Evolutionary conservation across 2,797 vertebrate species (phyloP).

Genomic region (Pseudocheirus occidentalis): DNA sequence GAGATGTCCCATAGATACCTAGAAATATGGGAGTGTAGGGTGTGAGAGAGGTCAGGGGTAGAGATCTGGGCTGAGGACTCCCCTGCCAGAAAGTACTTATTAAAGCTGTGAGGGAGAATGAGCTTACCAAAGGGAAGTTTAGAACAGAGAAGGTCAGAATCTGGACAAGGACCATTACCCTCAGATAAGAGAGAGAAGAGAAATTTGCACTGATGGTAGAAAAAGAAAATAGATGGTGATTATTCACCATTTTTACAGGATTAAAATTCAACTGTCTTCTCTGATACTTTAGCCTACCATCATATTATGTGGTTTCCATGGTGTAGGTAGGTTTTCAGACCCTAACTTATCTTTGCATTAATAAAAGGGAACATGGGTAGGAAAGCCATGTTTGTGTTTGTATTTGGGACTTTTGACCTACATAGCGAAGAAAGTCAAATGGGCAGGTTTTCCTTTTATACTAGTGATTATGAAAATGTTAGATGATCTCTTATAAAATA

Average conservation of each 20-base stretch:
- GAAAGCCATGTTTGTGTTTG: background rate
- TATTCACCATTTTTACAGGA: accelerated
- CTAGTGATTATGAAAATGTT: slow-evolving; percentile 53
- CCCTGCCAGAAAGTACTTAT: background rate
- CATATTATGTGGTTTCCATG: background rate
- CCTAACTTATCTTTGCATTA: slow-evolving; percentile 33
- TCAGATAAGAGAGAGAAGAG: background rate
- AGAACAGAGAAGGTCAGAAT: background rate
- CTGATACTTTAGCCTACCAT: slow-evolving; percentile 18
- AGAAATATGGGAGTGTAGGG: background rate
- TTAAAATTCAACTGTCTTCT: background rate
- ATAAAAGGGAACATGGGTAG: slow-evolving; percentile 10
- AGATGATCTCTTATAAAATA: slow-evolving; percentile 1
- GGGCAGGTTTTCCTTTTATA: slow-evolving; percentile 44
- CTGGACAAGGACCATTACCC: background rate
- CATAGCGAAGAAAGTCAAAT: slow-evolving; percentile 47
- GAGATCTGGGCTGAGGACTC: background rate
- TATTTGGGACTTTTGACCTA: slow-evolving; percentile 44
- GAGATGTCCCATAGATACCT: background rate
- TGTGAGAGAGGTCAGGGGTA: background rate
- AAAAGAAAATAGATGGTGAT: background rate
- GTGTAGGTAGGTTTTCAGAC: slow-evolving; percentile 38
- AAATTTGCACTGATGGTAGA: background rate
- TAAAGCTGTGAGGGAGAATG: background rate
- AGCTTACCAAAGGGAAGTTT: background rate